Percentiles rank a stretch among this genome's conserved stretches.
Conservation (phyloP, 2,888 invertebrate species). For the Drosophila sordidula region DNA sequence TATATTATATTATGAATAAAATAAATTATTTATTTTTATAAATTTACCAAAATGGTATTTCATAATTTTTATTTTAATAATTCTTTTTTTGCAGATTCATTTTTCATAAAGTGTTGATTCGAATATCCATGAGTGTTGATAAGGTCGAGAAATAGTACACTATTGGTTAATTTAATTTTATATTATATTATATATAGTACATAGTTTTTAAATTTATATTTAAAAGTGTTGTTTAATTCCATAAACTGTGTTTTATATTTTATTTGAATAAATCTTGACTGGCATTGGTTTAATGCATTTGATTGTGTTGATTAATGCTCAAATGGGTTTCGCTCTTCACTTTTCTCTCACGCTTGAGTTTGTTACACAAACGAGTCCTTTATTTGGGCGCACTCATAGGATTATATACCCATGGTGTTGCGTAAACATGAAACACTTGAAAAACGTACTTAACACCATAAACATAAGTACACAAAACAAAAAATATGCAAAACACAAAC, state of each 20-base stretch:
- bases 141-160: too few species aligned
- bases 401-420: conserved; percentile 11
- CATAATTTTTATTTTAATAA: too few species aligned
- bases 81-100: too few species aligned
- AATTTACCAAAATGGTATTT: too few species aligned
- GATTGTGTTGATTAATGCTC: conserved; percentile 6
- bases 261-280: not conserved
- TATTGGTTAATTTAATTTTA: too few species aligned
- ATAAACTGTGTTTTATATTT: not conserved
- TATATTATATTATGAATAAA: too few species aligned
- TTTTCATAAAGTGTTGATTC: too few species aligned
- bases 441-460: conserved; percentile 67
- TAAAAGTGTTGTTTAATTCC: not conserved
- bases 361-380: not conserved
- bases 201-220: not conserved
- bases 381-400: conserved; percentile 13
- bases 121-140: too few species aligned
- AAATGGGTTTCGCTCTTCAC: not conserved
- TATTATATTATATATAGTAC: too few species aligned
- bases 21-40: too few species aligned
- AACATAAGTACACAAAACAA: conserved; percentile 33
- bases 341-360: conserved; percentile 1
- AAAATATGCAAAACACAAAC: conserved; percentile 30
- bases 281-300: not conserved
- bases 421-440: conserved; percentile 52